These are phyloP conservation scores for Triplophysa siluroides DNA, from an alignment of 2,113 vertebrate species.

Conservation along the genomic window DNA sequence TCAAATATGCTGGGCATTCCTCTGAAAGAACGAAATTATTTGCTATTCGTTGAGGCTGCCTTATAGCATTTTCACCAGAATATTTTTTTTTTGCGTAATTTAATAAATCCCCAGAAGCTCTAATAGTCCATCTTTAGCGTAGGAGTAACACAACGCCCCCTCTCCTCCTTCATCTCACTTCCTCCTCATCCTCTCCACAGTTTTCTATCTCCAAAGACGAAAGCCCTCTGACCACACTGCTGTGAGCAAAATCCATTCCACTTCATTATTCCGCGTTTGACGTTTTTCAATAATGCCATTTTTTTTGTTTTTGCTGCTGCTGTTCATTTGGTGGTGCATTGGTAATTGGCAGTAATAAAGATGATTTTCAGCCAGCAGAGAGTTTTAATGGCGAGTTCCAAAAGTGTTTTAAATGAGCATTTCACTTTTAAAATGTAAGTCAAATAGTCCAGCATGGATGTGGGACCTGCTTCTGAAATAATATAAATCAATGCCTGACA, in stretches of 20 bases:
- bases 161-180: slow-evolving; percentile 36
- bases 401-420: neutral
- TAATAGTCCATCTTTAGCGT: slow-evolving; percentile 39
- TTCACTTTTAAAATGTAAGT: slow-evolving; percentile 1
- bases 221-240: neutral
- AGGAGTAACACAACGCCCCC: slow-evolving; percentile 37
- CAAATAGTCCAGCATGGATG: neutral
- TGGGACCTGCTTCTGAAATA: neutral
- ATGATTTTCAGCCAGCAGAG: slow-evolving; percentile 19
- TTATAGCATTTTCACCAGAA: neutral
- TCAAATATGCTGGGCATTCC: neutral
- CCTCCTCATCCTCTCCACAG: slow-evolving; percentile 23
- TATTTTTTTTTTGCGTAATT: slow-evolving; percentile 25
- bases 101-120: slow-evolving; percentile 23
- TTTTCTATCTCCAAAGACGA: slow-evolving; percentile 18
- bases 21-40: neutral
- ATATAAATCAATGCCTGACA: neutral
- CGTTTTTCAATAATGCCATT: slow-evolving; percentile 32
- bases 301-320: neutral
- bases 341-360: neutral
- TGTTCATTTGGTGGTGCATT: slow-evolving; percentile 21
- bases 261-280: slow-evolving; percentile 32
- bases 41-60: neutral
- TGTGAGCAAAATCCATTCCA: slow-evolving; percentile 6
- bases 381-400: slow-evolving; percentile 10